These are phyloP conservation scores for Rhineura floridana DNA, from an alignment of 2,113 vertebrate species.

Conservation along the genomic window DNA sequence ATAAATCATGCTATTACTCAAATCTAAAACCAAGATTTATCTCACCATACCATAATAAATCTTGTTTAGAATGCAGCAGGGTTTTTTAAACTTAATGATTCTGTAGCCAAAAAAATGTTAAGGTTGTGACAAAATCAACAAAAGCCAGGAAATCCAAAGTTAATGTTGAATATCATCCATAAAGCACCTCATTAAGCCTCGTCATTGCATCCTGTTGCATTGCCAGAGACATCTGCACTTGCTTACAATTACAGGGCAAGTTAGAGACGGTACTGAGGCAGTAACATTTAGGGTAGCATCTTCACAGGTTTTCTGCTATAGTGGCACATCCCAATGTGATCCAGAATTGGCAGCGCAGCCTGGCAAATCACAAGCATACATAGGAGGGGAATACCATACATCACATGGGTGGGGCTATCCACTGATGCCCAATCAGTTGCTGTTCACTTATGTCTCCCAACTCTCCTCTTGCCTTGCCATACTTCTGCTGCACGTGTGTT, in stretches of 20 bases:
- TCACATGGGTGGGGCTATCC: neutral
- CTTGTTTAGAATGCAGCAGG: constrained; percentile 56
- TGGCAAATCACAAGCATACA: neutral
- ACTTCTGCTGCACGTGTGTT: neutral
- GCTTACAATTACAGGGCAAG: constrained; percentile 37
- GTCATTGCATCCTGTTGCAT: constrained; percentile 33
- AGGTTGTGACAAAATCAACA: constrained; percentile 65
- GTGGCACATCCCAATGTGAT: neutral
- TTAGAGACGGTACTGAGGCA: constrained; percentile 31
- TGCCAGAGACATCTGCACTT: constrained; percentile 52
- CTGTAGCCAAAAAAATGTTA: constrained; percentile 60
- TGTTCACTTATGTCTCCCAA: neutral
- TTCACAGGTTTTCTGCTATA: neutral
- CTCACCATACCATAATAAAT: constrained; percentile 60
- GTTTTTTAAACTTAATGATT: constrained; percentile 55
- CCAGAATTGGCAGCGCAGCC: neutral
- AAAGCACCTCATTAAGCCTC: constrained; percentile 65
- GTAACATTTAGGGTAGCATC: constrained; percentile 3
- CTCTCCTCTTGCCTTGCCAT: neutral
- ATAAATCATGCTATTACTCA: constrained; percentile 59
- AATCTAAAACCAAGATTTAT: constrained; percentile 63
- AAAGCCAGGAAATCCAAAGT: constrained; percentile 64
- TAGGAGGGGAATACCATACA: neutral
- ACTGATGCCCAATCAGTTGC: neutral
- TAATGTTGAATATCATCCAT: constrained; percentile 65